phyloP scores from a whole-genome alignment of 1,140 invertebrate genomes.

The Epicauta chinensis region DNA sequence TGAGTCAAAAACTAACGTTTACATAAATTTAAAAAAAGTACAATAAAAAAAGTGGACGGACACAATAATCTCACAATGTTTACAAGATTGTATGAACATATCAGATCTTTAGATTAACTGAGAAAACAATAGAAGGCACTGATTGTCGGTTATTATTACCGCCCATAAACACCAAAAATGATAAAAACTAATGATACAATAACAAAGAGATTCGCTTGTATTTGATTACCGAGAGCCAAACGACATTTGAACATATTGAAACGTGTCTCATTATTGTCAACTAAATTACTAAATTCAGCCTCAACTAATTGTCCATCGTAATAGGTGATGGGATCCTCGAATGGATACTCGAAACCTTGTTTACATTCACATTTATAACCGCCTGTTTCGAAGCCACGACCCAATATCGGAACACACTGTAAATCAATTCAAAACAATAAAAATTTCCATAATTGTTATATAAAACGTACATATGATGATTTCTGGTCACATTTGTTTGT shows the following conservation, averaged over 20 bases:
- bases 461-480: constrained; percentile 83
- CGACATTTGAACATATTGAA: constrained; percentile 90
- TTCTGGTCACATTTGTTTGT: constrained; percentile 91
- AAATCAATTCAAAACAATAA: constrained; percentile 20
- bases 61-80: constrained; percentile 2
- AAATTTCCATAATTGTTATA: background rate
- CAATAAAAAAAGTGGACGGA: constrained; percentile 7
- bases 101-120: too few species aligned
- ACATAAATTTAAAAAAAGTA: background rate
- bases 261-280: constrained; percentile 68
- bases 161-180: constrained; percentile 17
- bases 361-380: constrained; percentile 99
- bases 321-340: constrained; percentile 89
- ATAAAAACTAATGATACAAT: constrained; percentile 22
- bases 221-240: constrained; percentile 65
- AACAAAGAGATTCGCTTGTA: constrained; percentile 25
- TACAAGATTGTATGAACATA: too few species aligned
- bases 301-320: constrained; percentile 95
- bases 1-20: background rate
- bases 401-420: constrained; percentile 90
- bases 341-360: constrained; percentile 96
- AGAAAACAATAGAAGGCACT: constrained; percentile 13
- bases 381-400: constrained; percentile 83
- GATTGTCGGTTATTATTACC: background rate
- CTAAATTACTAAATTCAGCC: constrained; percentile 85